Evolutionary conservation across 2,888 invertebrate species (phyloP).

Genomic region (Syrista parreyssii): DNA sequence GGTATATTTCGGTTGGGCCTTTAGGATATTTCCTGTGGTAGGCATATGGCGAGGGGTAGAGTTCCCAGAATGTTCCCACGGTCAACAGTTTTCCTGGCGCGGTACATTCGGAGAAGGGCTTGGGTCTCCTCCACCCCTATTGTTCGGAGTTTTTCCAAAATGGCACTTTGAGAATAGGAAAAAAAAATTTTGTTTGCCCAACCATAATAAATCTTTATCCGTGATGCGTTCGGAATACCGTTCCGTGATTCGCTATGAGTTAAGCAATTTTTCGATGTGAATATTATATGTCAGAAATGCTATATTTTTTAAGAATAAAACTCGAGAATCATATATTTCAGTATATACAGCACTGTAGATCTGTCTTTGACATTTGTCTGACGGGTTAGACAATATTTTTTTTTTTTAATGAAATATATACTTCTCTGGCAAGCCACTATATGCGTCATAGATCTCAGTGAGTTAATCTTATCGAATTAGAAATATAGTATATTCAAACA

Average conservation of each 20-base stretch:
- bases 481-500: constrained; percentile 5
- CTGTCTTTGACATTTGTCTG: background rate
- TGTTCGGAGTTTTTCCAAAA: constrained; percentile 17
- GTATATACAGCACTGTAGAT: background rate
- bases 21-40: constrained; percentile 57
- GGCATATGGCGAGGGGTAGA: constrained; percentile 62
- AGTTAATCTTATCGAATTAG: constrained; percentile 13
- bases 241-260: background rate
- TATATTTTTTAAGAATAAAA: background rate
- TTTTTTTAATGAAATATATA: background rate
- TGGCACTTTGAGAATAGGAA: constrained; percentile 12
- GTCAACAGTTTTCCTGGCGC: constrained; percentile 59
- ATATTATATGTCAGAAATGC: background rate
- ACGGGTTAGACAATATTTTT: too few relatives aligned
- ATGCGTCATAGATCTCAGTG: background rate
- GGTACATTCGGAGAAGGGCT: background rate
- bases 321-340: background rate
- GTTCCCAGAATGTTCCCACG: constrained; percentile 65
- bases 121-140: constrained; percentile 12
- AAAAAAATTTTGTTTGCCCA: background rate
- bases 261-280: background rate
- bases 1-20: constrained; percentile 32
- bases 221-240: background rate
- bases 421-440: background rate
- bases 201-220: background rate